Conservation (phyloP, 2,888 invertebrate species). For the Coleophora deauratella region DNA sequence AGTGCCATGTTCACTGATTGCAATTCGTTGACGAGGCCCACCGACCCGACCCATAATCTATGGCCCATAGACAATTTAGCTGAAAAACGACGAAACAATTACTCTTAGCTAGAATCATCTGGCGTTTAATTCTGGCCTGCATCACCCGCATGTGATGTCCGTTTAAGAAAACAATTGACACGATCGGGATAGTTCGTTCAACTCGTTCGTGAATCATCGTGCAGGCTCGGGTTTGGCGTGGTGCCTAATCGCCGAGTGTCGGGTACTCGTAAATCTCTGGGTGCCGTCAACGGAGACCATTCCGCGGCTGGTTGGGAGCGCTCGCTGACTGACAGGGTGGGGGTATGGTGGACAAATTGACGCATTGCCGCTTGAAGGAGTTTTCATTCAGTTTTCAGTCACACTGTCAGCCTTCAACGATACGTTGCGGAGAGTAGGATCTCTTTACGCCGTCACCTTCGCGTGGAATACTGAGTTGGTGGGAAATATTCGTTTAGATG, state of each 20-base stretch:
- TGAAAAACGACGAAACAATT: constrained; percentile 18
- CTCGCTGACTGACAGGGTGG: constrained; percentile 63
- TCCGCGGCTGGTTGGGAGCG: constrained; percentile 57
- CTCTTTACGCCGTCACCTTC: background rate
- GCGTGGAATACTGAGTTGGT: background rate
- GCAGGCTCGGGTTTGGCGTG: constrained; percentile 54
- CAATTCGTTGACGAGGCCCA: constrained; percentile 1
- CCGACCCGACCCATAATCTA: background rate
- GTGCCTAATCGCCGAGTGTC: constrained; percentile 65
- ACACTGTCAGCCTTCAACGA: background rate
- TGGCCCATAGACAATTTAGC: constrained; percentile 7
- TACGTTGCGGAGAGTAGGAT: background rate
- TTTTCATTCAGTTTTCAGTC: constrained; percentile 26
- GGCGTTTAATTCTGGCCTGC: constrained; percentile 27
- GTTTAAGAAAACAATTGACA: constrained; percentile 69
- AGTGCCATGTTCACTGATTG: background rate
- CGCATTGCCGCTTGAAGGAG: constrained; percentile 36
- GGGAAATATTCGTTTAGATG: background rate
- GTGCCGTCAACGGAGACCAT: constrained; percentile 64
- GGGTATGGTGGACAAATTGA: constrained; percentile 55
- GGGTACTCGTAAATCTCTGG: constrained; percentile 60
- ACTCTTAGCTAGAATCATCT: constrained; percentile 16
- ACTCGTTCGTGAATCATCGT: constrained; percentile 62
- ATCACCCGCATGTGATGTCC: constrained; percentile 61
- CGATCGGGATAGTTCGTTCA: constrained; percentile 46